Evolutionary conservation across 2,113 vertebrate genomes (phyloP).

Genomic region (Lophius piscatorius): DNA sequence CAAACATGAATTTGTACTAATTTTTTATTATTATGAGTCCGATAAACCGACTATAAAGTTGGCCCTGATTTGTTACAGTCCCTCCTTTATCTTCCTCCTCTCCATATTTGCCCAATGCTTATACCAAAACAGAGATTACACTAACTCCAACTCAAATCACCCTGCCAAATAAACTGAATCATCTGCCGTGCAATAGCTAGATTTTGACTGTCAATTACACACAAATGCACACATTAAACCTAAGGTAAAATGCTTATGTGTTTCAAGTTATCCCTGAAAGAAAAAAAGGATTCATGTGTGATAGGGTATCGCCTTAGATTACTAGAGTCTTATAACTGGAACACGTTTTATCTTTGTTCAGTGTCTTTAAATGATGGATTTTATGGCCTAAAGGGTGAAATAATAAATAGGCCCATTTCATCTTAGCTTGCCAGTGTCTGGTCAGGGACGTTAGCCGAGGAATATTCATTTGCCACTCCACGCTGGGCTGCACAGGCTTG

Average conservation of each 20-base stretch:
- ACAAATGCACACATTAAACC: conserved; percentile 4
- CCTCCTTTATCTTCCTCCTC: conserved; percentile 30
- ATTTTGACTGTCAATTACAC: conserved; percentile 10
- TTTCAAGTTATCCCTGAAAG: conserved; percentile 16
- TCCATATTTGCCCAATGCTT: conserved; percentile 16
- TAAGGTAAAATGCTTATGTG: conserved; percentile 25
- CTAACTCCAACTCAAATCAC: conserved; percentile 35
- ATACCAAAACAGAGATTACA: conserved; percentile 31
- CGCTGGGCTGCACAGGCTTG: conserved; percentile 40
- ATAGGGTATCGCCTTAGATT: conserved; percentile 13
- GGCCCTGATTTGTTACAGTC: conserved; percentile 5
- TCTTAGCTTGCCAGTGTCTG: conserved; percentile 58
- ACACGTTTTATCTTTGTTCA: conserved; percentile 11
- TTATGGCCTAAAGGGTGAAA: conserved; percentile 24
- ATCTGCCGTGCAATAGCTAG: conserved; percentile 21
- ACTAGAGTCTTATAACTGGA: not conserved
- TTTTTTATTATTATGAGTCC: too few species aligned
- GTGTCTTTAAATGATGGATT: conserved; percentile 33
- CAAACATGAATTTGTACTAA: not conserved
- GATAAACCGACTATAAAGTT: conserved; percentile 12
- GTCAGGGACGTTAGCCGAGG: conserved; percentile 51
- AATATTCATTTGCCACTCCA: conserved; percentile 70
- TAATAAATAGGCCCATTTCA: conserved; percentile 39
- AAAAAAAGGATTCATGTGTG: conserved; percentile 14
- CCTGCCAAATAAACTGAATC: conserved; percentile 29